A percentile compares a stretch with the other conserved stretches of the same genome.
Evolutionary conservation across 1,140 invertebrate genomes (phyloP).

Genomic region (Cydia strobilella): DNA sequence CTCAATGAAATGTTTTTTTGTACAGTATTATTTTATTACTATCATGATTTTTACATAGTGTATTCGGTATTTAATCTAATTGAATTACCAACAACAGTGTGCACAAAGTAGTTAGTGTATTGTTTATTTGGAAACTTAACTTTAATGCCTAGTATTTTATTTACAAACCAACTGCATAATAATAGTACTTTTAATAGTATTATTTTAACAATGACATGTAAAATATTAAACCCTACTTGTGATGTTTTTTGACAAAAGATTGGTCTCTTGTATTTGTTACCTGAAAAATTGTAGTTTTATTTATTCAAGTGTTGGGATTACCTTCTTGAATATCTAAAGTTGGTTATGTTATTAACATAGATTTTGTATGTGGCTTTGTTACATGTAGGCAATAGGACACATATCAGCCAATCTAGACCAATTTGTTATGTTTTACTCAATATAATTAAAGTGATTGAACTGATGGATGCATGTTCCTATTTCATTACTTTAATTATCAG

Average conservation of each 20-base stretch:
- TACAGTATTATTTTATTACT: neutral
- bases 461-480: conserved; percentile 5
- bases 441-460: conserved; percentile 26
- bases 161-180: neutral
- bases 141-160: neutral
- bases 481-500: conserved; percentile 27
- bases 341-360: conserved; percentile 16
- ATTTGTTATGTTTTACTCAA: conserved; percentile 14
- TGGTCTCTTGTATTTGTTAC: too few species aligned
- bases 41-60: neutral
- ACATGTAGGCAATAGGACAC: conserved; percentile 20
- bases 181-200: neutral
- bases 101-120: neutral
- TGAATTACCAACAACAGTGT: neutral
- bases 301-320: neutral
- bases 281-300: too few species aligned
- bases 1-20: neutral
- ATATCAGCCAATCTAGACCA: conserved; percentile 23
- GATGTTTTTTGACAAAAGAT: too few species aligned
- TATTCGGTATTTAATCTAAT: neutral
- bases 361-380: conserved; percentile 19
- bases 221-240: too few species aligned
- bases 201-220: too few species aligned
- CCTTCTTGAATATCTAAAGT: conserved; percentile 12
- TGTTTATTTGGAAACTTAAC: neutral